Evolutionary conservation across 2,888 invertebrate genomes (phyloP), one percentile per base, ranked within the genome.

Genomic region (Fragum sueziense): DNA sequence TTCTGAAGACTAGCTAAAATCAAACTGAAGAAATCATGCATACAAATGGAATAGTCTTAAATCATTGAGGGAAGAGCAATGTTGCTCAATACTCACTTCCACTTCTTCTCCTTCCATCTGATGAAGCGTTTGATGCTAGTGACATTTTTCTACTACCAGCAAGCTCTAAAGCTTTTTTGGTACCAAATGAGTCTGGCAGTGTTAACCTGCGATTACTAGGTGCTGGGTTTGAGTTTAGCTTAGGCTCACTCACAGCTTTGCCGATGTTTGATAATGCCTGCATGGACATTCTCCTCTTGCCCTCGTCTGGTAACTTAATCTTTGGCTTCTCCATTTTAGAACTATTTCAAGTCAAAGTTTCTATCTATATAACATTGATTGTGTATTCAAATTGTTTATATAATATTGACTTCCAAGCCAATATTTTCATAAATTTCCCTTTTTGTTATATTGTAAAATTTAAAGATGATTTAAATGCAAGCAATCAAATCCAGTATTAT

Each of bases 171-270:
- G 34, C 25, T 41, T 41, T 65, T 22, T 41, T 65, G 34, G 33
- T 65, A 61, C 61, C 33, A 20, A 61, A 33, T 3, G 65, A 29
- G 20, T 68, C 54, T 20, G 80, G 67, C 20, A 75, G 51, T 29
- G 83, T 80, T 7, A 70, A 67, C 27, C 83, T 52, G 20, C 83
- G 68, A 17, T 14, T 52, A 14, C 77, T 72, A n/a, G 67, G 6
- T 17, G 82, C 61, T 27, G 83, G 80, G 27, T 80, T 80, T 27
- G 83, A 83, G 59, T 73, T 78, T 52, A 77, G 61, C 37, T 83
- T 83, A 1, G 77, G 75, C 17, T 61, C 73, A 2, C 59, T 41
- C 11, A 54, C 37, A 3, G 71, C 25, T 57, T 72, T 77, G 17
- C 33, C n/a, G 1, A 41, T 27, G 20, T 37, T 73, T 4, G 83